Evolutionary conservation across 2,888 invertebrate species (phyloP).

Genomic region (Pseudoips prasinana): DNA sequence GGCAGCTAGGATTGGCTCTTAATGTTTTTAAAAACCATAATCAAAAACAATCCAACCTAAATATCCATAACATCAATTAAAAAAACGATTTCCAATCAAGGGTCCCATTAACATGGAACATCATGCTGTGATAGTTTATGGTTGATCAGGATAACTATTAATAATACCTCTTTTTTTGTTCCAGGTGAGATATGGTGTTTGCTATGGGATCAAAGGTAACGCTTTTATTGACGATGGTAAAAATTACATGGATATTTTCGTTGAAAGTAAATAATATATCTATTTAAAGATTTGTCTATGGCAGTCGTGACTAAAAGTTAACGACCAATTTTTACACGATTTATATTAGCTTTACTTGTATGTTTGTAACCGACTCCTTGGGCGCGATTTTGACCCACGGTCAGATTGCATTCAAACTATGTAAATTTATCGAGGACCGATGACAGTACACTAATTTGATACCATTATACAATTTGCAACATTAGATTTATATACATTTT

Average conservation of each 20-base stretch:
- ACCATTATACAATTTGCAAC: no score
- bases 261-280: conserved; percentile 18
- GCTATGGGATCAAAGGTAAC: conserved; percentile 24
- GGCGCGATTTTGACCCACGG: no score
- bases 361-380: no score
- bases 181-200: conserved; percentile 42
- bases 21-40: background rate
- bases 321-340: no score
- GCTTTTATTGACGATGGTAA: conserved; percentile 7
- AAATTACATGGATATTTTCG: conserved; percentile 6
- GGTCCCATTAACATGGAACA: conserved; percentile 21
- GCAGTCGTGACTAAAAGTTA: no score
- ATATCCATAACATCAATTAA: background rate
- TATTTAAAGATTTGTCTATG: no score
- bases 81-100: conserved; percentile 12
- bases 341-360: no score
- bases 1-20: no score
- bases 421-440: no score
- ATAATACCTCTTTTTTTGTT: conserved; percentile 42
- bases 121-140: conserved; percentile 27
- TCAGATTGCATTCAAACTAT: no score
- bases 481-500: no score
- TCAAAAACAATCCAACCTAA: background rate
- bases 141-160: conserved; percentile 26
- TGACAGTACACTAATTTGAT: no score